Base-by-base conservation (phyloP, 2,113 vertebrate species). In the Hucho hucho region DNA sequence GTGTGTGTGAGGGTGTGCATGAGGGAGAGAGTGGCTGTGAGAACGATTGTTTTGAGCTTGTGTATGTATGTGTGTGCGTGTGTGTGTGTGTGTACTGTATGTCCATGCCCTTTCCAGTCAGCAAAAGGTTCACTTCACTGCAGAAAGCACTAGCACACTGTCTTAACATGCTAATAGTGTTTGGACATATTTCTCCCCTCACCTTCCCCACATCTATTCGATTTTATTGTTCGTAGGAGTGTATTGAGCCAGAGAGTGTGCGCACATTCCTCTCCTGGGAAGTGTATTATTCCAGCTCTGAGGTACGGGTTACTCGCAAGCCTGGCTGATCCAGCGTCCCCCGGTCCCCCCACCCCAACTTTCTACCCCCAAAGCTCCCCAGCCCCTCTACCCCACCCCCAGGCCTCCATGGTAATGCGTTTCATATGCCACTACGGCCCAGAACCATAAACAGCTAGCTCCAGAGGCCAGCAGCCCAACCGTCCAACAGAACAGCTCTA, bases 251-350 rank as follows among this genome's bases (percentile, higher is more conserved):
- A 82, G 70, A 82, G 70, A 77, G 70, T 73, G 64, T 82, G 75
- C 72, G 70, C 56, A 80, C 79, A 74, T 32, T 85, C 81, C 79
- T 64, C 87, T 83, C 88, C 68, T 59, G 86, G 88, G 88, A 86
- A 79, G 87, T 84, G 76, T 89, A 80, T 88, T 79, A 85, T 90
- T 86, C 78, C 84, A 79, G 85, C 83, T 83, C 83, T 80, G 85
- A 64, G 81, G 78, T 74, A 32, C 70, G 84, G 88, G 87, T 91
- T 88, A 85, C 16, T 59, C 69, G 70, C 74, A 56, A 79, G 78
- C 87, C 77, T 72, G 76, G 82, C 77, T 83, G 75, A 87, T 88
- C 85, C 86, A 82, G 82, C 81, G 79, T 84, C 75, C 58, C 32
- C 46, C 9, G 6, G 64, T n/a, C 64, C 70, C 25, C 69, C 69